Base-by-base conservation (phyloP, 2,797 vertebrate genomes). In the Macroramphosus scolopax region DNA sequence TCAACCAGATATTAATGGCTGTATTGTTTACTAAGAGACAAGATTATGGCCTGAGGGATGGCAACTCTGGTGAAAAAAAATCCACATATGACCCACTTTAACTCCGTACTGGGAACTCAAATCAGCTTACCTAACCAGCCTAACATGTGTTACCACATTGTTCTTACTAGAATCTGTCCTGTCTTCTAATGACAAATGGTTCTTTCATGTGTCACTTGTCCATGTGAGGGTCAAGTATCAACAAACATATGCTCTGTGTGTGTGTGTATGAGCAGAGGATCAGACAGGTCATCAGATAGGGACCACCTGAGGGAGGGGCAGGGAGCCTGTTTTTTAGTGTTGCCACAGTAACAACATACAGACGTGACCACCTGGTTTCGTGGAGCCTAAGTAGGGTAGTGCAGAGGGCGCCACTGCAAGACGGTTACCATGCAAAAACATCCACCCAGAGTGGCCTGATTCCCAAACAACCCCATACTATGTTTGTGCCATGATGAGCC, bases 231-330 rank as follows among this genome's bases (percentile, higher is more conserved):
- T 75, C 56, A 75, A 75, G 44, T 63, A 64, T 80, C 66, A 63
- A n/a, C 59, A 43, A 56, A 63, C 70, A 80, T 60, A 80, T 66
- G 64, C 42, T 44, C 35, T 25, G 42, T 53, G 43, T 39, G 35
- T 43, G 47, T 37, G 32, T 48, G 49, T 55, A 13, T 34, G 47
- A 29, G 32, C 41, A 56, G 41, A 70, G 52, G 57, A 60, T 61
- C 70, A 65, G 76, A 42, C 51, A 47, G 77, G 74, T 79, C 78
- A 81, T 85, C 75, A 68, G 78, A 82, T 78, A 77, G 71, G 83
- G 83, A 57, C 72, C 78, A 81, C 76, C 76, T 75, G 69, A 78
- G 52, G 62, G 60, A 63, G 55, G 62, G 74, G 40, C 53, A 22
- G 38, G 26, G 32, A 65, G 55, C 36, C 47, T 12, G 32, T 51